Base-by-base conservation (phyloP, 2,113 vertebrate genomes). In the Toxotes chatareus region DNA sequence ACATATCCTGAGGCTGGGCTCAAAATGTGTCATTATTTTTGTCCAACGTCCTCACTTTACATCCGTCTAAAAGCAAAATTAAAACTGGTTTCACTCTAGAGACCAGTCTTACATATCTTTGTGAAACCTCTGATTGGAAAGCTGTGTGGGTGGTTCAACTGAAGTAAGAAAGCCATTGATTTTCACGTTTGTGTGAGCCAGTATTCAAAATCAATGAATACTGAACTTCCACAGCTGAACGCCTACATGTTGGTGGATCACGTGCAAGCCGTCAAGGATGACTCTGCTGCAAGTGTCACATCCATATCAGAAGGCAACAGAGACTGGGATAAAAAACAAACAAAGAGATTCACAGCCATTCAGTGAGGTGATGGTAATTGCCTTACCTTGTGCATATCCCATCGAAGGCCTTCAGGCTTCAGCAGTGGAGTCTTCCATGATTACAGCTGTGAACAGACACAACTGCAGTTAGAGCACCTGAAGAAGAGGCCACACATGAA, bases 371-470 rank as follows among this genome's bases (percentile, higher is more conserved):
- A 69, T 17, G 32, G 47, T 82, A 31, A 36, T 23, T 57, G 6
- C 36, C 62, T 79, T 73, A 88, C 84, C 71, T 85, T 75, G 53
- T 32, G 1, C 47, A 13, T 36, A 23, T 46, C 7, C 16, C 5
- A 34, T 12, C 70, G 16, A 5, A 36, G 47, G 42, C 14, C 44
- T 16, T 65, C 36, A n/a, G 19, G 34, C 42, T 64, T 68, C 32
- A 47, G 36, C 34, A 23, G 44, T 21, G 2, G 17, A 49, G n/a
- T 40, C 47, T 6, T 64, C 66, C 61, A 11, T 9, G n/a, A 23
- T 36, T 3, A 23, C 36, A 13, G n/a, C 79, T 88, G 87, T 69
- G 57, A 82, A 81, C 12, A 76, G n/a, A 89, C 73, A 84, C 12
- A 85, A 68, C 0, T 4, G 3, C 3, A 40, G 38, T 76, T 53